These are phyloP conservation scores for Chamaetylas fuelleborni DNA, from an alignment of 2,113 vertebrate species.

Conservation along the genomic window DNA sequence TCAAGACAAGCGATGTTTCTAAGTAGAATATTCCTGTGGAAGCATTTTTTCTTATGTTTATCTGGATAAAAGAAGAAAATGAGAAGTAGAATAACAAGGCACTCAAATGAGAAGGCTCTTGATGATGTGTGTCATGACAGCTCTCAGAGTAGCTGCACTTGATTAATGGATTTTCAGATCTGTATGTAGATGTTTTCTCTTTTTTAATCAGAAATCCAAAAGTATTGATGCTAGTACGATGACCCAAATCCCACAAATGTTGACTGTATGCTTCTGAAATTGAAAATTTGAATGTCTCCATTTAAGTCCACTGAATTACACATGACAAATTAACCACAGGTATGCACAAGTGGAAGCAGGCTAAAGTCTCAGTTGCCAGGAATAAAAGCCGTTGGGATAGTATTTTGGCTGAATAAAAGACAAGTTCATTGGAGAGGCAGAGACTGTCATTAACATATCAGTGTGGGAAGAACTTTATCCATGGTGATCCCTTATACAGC, in stretches of 20 bases:
- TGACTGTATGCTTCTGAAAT: neutral
- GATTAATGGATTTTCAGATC: neutral
- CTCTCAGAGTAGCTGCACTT: neutral
- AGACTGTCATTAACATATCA: neutral
- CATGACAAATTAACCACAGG: neutral
- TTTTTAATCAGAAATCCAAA: neutral
- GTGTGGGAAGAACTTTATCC: neutral
- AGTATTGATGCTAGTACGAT: neutral
- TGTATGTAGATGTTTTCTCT: neutral
- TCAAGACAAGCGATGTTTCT: neutral
- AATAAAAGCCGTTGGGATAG: neutral
- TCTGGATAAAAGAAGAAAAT: neutral
- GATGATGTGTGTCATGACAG: neutral
- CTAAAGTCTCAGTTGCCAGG: neutral
- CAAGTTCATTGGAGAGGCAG: neutral
- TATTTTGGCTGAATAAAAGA: neutral
- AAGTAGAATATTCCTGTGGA: neutral
- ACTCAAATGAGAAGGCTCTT: neutral
- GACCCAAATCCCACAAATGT: neutral
- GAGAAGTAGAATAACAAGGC: neutral
- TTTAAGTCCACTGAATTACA: neutral
- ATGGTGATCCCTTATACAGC: neutral
- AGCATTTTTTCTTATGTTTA: neutral
- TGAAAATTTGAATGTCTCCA: neutral
- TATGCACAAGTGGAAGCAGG: neutral